Conservation (phyloP, 2,888 invertebrate genomes). For the Drosophila atripex region DNA sequence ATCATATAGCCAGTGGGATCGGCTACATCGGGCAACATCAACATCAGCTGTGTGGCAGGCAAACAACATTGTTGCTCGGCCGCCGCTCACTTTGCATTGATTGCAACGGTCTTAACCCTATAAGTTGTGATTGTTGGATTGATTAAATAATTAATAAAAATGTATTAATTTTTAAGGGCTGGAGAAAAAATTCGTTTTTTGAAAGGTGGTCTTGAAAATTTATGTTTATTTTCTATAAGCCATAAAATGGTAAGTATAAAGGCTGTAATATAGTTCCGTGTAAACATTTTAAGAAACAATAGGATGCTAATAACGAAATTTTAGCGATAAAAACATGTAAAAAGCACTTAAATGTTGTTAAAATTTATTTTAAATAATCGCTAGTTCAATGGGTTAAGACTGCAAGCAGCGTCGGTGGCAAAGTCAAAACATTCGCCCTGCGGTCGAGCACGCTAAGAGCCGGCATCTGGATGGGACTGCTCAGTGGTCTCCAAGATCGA, state of each 20-base stretch:
- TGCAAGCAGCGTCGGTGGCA: slow-evolving; percentile 69
- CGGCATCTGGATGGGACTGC: slow-evolving; percentile 33
- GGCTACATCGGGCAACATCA: slow-evolving; percentile 39
- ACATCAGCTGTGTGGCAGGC: slow-evolving; percentile 49
- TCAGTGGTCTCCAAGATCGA: slow-evolving; percentile 28
- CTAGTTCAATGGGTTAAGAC: slow-evolving; percentile 52
- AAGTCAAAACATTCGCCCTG: slow-evolving; percentile 67
- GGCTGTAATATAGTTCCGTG: no score
- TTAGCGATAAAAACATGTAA: no score
- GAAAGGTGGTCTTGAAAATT: no score
- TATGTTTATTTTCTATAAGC: no score
- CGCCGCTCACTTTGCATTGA: slow-evolving; percentile 56
- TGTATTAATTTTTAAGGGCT: no score
- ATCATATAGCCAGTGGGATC: slow-evolving; percentile 39
- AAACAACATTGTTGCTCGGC: slow-evolving; percentile 48
- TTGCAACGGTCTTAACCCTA: slow-evolving; percentile 19
- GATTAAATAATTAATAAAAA: no score
- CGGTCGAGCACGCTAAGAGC: slow-evolving; percentile 66
- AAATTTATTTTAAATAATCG: no score
- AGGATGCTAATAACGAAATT: no score
- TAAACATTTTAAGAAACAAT: no score
- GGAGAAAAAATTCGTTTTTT: no score
- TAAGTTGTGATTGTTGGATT: neutral
- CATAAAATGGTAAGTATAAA: no score
- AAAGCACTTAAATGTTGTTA: no score